Evolutionary conservation across 2,113 vertebrate species (phyloP).

Genomic region (Empidonax alnorum): DNA sequence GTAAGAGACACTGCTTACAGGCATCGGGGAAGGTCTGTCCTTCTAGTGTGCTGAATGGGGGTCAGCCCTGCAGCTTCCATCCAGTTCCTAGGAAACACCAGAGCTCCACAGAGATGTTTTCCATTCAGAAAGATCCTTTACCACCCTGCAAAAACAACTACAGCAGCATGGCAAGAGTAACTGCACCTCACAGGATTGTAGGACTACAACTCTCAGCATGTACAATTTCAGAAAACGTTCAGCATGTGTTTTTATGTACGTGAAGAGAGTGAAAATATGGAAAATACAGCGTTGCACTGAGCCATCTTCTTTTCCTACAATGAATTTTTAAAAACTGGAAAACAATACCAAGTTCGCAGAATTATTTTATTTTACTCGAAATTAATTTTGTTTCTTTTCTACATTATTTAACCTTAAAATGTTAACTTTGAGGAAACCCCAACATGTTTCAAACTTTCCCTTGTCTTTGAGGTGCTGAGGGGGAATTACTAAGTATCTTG

Average conservation of each 20-base stretch:
- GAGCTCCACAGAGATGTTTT: background rate
- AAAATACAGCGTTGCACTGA: background rate
- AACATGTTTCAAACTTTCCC: background rate
- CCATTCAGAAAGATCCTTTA: background rate
- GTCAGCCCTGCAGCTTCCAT: background rate
- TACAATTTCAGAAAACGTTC: background rate
- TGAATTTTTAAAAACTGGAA: background rate
- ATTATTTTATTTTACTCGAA: background rate
- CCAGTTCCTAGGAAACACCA: background rate
- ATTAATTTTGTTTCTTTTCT: background rate
- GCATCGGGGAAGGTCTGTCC: background rate
- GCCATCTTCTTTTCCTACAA: background rate
- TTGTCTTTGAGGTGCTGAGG: fast-evolving
- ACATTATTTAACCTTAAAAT: background rate
- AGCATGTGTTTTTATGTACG: background rate
- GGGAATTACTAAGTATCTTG: background rate
- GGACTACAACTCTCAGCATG: background rate
- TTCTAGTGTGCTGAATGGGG: background rate
- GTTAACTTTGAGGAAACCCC: background rate
- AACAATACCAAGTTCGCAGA: background rate
- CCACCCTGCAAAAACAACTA: background rate
- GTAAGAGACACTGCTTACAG: background rate
- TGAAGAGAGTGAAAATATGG: background rate
- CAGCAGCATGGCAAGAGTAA: background rate
- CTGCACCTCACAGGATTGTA: background rate